A percentile compares a stretch with the other conserved stretches of the same genome.
phyloP scores from a whole-genome alignment of 2,888 invertebrate species.

The Mactromeris polynyma region DNA sequence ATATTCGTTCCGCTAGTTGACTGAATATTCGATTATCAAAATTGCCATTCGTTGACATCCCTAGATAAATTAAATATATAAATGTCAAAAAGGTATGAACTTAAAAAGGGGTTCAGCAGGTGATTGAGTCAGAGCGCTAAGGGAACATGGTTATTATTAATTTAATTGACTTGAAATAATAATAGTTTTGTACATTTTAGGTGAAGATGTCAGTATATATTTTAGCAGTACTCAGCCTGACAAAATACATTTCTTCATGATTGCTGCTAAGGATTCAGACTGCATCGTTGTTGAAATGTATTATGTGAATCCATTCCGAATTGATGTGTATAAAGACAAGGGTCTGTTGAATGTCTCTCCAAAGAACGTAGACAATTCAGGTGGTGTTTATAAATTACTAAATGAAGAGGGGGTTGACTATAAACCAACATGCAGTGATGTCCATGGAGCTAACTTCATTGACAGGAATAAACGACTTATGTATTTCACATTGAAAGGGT shows the following conservation, averaged over 20 bases:
- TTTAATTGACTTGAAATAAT: no score
- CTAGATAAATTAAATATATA: no score
- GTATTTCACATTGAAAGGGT: constrained; percentile 78
- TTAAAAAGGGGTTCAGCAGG: no score
- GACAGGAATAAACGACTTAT: constrained; percentile 73
- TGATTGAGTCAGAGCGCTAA: no score
- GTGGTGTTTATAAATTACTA: constrained; percentile 11
- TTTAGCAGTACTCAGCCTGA: constrained; percentile 82
- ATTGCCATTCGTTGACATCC: no score
- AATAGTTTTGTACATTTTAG: neutral
- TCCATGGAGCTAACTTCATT: constrained; percentile 78
- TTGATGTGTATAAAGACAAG: constrained; percentile 73
- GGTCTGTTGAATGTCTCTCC: constrained; percentile 57
- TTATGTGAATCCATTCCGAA: constrained; percentile 73
- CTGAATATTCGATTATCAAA: no score
- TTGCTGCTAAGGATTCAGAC: constrained; percentile 72
- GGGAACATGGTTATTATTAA: no score
- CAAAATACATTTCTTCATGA: constrained; percentile 76
- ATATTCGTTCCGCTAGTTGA: no score
- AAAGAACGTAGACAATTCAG: constrained; percentile 59
- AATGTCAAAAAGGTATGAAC: no score
- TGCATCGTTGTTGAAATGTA: constrained; percentile 75
- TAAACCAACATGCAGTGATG: constrained; percentile 70
- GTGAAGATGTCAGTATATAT: constrained; percentile 62
- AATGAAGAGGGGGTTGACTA: constrained; percentile 53